These are phyloP conservation scores for Drosophila colorata DNA, from an alignment of 2,888 invertebrate species.

Conservation along the genomic window DNA sequence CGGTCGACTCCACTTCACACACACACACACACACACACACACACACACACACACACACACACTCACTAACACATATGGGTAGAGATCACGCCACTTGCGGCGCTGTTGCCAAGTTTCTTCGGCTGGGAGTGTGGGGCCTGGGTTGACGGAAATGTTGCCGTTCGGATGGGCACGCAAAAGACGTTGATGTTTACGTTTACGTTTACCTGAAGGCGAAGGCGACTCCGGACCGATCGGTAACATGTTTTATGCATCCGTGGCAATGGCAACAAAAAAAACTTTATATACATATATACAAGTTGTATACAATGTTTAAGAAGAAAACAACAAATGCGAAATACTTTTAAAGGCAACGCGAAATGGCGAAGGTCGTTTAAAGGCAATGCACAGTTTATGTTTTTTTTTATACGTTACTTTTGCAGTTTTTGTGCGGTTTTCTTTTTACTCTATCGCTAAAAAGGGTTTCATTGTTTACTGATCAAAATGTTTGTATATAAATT, in stretches of 20 bases:
- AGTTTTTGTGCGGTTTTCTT: conserved; percentile 10
- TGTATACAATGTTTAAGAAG: conserved; percentile 43
- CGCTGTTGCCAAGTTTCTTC: conserved; percentile 68
- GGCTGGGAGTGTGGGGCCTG: conserved; percentile 36
- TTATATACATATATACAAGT: conserved; percentile 45
- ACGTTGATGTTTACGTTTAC: conserved; percentile 59
- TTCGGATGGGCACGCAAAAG: conserved; percentile 66
- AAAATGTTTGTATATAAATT: neutral
- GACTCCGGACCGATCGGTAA: conserved; percentile 65
- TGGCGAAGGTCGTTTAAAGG: conserved; percentile 78
- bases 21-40: conserved; percentile 27
- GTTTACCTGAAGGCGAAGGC: conserved; percentile 72
- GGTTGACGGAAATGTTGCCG: conserved; percentile 71
- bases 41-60: conserved; percentile 22
- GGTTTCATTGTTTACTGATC: conserved; percentile 4
- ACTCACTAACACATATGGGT: conserved; percentile 30
- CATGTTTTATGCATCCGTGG: conserved; percentile 79
- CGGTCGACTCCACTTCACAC: conserved; percentile 55
- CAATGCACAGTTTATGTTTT: conserved; percentile 60
- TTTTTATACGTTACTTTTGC: conserved; percentile 37
- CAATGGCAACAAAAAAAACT: conserved; percentile 43
- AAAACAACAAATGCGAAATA: conserved; percentile 69
- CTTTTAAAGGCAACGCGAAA: conserved; percentile 75
- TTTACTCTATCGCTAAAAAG: conserved; percentile 16
- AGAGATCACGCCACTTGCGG: conserved; percentile 73